A percentile compares a stretch with the other conserved stretches of the same genome.
phyloP scores from a whole-genome alignment of 2,888 invertebrate genomes.

The Papilio protenor region DNA sequence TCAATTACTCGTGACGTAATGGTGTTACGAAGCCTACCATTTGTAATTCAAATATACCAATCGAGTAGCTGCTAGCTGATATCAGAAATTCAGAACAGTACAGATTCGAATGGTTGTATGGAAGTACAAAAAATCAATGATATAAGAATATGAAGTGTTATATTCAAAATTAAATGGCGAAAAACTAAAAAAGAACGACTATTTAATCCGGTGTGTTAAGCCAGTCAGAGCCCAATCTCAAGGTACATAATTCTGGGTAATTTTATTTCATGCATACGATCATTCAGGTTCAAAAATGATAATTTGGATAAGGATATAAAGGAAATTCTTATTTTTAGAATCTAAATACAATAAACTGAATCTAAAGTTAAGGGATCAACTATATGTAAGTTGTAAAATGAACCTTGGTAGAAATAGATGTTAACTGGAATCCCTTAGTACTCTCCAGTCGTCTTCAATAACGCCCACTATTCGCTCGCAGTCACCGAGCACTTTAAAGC shows the following conservation, averaged over 20 bases:
- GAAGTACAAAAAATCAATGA: background rate
- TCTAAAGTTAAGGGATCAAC: background rate
- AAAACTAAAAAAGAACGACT: too few species aligned
- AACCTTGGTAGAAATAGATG: background rate
- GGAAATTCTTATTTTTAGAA: too few species aligned
- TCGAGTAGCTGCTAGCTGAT: background rate
- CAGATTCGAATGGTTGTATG: background rate
- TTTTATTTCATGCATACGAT: background rate
- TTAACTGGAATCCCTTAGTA: background rate
- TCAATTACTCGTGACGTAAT: slow-evolving; percentile 5
- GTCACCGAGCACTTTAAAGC: background rate
- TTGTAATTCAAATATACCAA: slow-evolving; percentile 22
- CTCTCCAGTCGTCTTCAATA: background rate
- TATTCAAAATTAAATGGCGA: background rate
- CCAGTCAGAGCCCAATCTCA: background rate
- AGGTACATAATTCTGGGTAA: background rate
- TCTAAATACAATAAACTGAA: background rate
- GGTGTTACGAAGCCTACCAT: background rate
- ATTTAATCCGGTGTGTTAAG: too few species aligned
- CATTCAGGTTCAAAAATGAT: background rate
- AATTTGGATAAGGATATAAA: too few species aligned
- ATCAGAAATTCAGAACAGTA: slow-evolving; percentile 6
- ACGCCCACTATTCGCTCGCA: background rate
- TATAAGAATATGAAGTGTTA: background rate
- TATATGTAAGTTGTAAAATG: background rate